These are phyloP conservation scores for Gymnothorax javanicus DNA, from an alignment of 2,797 vertebrate genomes.

Conservation along the genomic window DNA sequence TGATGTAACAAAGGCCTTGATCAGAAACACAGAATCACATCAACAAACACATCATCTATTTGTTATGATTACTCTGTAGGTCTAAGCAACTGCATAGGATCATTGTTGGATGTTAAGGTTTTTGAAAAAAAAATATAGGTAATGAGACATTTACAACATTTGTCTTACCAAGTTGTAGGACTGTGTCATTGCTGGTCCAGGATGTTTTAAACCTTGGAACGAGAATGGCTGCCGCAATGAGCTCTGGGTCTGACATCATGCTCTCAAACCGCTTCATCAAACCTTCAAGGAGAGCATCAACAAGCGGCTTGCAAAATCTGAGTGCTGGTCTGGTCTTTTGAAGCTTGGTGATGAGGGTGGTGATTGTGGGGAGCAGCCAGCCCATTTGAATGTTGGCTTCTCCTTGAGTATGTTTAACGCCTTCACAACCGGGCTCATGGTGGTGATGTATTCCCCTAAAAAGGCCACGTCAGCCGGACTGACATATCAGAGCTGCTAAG, in stretches of 20 bases:
- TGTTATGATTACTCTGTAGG: no score
- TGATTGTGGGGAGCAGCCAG: slow-evolving; percentile 6
- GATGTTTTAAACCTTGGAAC: slow-evolving; percentile 34
- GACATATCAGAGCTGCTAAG: no score
- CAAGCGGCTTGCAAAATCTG: slow-evolving; percentile 29
- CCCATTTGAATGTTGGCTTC: slow-evolving; percentile 33
- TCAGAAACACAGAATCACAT: slow-evolving; percentile 6
- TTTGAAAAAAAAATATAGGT: no score
- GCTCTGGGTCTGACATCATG: slow-evolving; percentile 24
- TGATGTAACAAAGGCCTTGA: slow-evolving; percentile 29
- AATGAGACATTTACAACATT: slow-evolving; percentile 9
- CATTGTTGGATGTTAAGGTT: no score
- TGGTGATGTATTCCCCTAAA: slow-evolving; percentile 30
- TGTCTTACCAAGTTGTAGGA: slow-evolving; percentile 22
- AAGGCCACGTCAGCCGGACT: slow-evolving; percentile 34
- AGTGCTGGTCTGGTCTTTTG: slow-evolving; percentile 10
- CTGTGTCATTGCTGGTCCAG: slow-evolving; percentile 23
- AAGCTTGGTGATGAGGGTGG: background rate
- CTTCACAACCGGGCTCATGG: slow-evolving; percentile 34
- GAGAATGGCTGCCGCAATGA: slow-evolving; percentile 33
- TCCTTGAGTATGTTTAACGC: slow-evolving; percentile 28
- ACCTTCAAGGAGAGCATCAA: slow-evolving; percentile 13
- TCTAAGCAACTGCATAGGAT: no score
- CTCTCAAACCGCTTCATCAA: slow-evolving; percentile 8
- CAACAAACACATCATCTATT: no score